A percentile compares a stretch with the other conserved stretches of the same genome.
Conservation (phyloP, 2,113 vertebrate genomes). For the Smithornis capensis region DNA sequence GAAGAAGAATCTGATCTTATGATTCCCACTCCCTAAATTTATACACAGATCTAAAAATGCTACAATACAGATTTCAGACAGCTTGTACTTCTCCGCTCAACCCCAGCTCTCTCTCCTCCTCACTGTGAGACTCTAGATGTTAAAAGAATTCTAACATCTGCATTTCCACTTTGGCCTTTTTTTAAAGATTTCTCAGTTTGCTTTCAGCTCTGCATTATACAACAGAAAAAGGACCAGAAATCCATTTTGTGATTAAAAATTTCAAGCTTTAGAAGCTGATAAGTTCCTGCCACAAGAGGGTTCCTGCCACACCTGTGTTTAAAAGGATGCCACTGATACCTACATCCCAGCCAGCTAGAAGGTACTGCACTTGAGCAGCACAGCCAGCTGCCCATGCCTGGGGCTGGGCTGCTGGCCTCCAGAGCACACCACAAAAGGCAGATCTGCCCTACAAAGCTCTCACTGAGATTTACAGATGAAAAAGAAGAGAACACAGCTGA, state of each 20-base stretch:
- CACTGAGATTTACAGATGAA: neutral
- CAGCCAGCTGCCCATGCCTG: neutral
- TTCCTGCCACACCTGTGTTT: neutral
- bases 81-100: neutral
- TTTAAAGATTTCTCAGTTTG: neutral
- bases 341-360: neutral
- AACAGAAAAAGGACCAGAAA: neutral
- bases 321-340: neutral
- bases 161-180: neutral
- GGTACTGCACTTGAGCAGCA: neutral
- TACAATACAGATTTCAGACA: neutral
- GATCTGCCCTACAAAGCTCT: neutral
- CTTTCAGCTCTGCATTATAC: rapidly evolving
- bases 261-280: neutral
- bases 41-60: neutral
- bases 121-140: neutral
- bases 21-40: neutral
- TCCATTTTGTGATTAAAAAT: neutral
- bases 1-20: neutral
- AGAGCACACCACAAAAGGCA: neutral
- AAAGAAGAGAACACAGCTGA: neutral
- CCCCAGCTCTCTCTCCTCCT: neutral
- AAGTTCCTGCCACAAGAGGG: neutral
- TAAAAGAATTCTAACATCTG: neutral
- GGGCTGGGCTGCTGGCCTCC: neutral